These are phyloP conservation scores for Ambastaia sidthimunki DNA, from an alignment of 2,797 vertebrate species.

Conservation along the genomic window DNA sequence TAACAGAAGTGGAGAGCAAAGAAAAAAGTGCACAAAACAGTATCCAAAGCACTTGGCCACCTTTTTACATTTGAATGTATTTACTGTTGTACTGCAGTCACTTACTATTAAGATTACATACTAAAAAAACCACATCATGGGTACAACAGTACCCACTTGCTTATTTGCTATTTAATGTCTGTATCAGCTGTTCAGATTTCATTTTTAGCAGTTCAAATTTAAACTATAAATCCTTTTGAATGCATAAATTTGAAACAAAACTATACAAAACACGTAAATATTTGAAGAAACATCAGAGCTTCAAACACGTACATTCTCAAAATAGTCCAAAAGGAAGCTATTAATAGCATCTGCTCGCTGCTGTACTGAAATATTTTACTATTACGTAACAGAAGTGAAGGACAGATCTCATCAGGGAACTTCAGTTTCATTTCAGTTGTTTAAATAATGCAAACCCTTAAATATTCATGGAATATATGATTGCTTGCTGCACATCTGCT, in stretches of 20 bases:
- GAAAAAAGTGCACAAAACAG: not conserved
- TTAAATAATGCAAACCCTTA: constrained; percentile 28
- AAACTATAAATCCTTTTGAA: not conserved
- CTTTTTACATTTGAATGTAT: not conserved
- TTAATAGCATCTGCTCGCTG: constrained; percentile 22
- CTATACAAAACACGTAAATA: constrained; percentile 16
- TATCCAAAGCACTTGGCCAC: not conserved
- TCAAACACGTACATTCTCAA: not conserved
- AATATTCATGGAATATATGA: constrained; percentile 16
- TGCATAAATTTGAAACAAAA: not conserved
- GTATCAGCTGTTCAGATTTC: not conserved
- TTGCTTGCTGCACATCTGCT: not conserved
- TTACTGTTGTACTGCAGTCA: not conserved
- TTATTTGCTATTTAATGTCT: too few species aligned
- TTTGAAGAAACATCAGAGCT: not conserved
- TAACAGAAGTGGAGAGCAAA: not conserved
- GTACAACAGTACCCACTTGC: not conserved
- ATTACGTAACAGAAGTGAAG: constrained; percentile 38
- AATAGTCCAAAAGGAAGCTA: constrained; percentile 11
- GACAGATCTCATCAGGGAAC: not conserved
- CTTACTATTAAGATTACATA: not conserved
- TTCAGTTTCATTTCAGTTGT: constrained; percentile 10
- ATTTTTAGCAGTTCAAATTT: not conserved
- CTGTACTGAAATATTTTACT: constrained; percentile 28
- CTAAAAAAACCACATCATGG: too few species aligned